phyloP scores from a whole-genome alignment of 2,113 vertebrate species.

The Tyto alba region DNA sequence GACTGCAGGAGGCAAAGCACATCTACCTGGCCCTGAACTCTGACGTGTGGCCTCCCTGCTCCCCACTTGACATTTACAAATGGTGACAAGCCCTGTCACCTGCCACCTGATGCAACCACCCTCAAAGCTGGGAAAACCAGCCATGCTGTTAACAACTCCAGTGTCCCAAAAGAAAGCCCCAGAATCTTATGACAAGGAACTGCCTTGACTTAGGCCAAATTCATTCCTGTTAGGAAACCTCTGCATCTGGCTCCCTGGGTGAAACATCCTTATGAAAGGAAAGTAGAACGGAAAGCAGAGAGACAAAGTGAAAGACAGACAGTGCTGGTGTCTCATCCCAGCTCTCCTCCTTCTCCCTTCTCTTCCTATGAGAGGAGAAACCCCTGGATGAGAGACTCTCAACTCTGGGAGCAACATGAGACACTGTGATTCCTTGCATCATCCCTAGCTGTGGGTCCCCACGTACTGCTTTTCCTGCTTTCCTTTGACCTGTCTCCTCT shows the following conservation, averaged over 20 bases:
- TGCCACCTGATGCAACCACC: background rate
- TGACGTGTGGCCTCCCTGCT: background rate
- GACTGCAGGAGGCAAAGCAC: background rate
- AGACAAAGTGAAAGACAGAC: background rate
- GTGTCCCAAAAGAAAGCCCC: background rate
- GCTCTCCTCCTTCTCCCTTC: background rate
- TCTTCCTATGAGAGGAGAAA: background rate
- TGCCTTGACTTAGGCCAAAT: background rate
- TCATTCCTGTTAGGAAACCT: background rate
- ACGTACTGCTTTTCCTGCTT: background rate
- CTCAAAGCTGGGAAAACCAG: background rate
- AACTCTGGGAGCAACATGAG: background rate
- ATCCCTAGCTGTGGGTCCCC: rapidly evolving
- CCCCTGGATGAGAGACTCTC: background rate
- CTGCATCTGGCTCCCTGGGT: background rate
- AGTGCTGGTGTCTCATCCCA: background rate
- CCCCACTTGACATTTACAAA: background rate
- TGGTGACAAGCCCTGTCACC: background rate
- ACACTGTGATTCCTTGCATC: background rate
- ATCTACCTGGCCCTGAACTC: background rate
- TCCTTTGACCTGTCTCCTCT: background rate
- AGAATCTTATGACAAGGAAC: background rate
- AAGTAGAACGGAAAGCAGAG: background rate
- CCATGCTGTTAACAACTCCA: background rate
- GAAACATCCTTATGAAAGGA: background rate